Evolutionary conservation across 1,140 invertebrate species (phyloP).

Genomic region (Andrena cerasifolii): DNA sequence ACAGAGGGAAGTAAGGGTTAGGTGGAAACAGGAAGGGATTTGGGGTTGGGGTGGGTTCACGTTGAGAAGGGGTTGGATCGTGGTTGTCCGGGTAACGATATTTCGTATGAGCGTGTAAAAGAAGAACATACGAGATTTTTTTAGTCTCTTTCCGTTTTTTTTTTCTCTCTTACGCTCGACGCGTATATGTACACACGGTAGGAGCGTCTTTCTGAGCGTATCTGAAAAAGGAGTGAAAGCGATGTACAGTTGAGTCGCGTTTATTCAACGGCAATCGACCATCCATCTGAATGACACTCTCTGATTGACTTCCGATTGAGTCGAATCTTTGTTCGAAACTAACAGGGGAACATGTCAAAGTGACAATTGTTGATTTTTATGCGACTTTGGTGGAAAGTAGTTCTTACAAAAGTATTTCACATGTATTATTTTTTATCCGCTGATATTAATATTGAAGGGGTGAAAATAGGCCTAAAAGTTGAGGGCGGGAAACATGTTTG

Average conservation of each 20-base stretch:
- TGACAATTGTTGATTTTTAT: no score
- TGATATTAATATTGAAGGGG: no score
- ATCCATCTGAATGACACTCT: not conserved
- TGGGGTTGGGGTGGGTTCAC: not conserved
- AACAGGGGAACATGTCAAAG: no score
- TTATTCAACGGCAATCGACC: conserved; percentile 55
- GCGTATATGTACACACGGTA: conserved; percentile 48
- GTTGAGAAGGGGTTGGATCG: conserved; percentile 11
- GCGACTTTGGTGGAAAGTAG: no score
- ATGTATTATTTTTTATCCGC: not conserved
- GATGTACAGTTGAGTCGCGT: conserved; percentile 60
- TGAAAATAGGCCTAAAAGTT: no score
- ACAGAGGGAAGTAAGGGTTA: conserved; percentile 36
- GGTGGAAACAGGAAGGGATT: conserved; percentile 16
- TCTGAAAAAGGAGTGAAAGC: conserved; percentile 64
- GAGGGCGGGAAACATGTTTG: no score
- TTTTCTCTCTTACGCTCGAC: conserved; percentile 48
- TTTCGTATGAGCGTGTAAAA: conserved; percentile 67
- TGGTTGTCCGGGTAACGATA: conserved; percentile 49
- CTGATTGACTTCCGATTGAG: not conserved
- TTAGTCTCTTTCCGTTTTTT: conserved; percentile 1
- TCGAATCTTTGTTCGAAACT: not conserved
- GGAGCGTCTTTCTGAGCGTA: conserved; percentile 58
- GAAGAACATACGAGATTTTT: conserved; percentile 49
- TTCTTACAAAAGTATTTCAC: no score